Percentiles rank a stretch among this genome's conserved stretches.
These are phyloP conservation scores for Ciconia nigra DNA, from an alignment of 2,797 vertebrate species.

Conservation along the genomic window DNA sequence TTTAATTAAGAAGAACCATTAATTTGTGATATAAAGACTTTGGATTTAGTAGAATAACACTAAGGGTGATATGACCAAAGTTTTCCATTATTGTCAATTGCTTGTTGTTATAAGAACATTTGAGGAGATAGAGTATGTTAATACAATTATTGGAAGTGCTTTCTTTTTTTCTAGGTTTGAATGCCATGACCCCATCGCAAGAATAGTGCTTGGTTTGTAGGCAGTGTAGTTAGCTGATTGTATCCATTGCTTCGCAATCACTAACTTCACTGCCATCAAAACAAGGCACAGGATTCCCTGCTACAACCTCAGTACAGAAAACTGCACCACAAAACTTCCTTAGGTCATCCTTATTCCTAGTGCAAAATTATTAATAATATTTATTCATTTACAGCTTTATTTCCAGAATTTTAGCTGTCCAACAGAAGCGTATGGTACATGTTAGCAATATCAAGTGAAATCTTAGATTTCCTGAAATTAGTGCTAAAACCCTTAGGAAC, in stretches of 20 bases:
- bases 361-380: neutral
- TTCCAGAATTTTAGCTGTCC: neutral
- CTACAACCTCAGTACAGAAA: neutral
- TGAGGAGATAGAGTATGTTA: neutral
- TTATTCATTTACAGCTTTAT: neutral
- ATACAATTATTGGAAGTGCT: neutral
- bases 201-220: constrained; percentile 85
- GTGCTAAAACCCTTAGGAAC: neutral
- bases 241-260: constrained; percentile 79
- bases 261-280: constrained; percentile 88
- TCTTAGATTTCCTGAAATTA: neutral
- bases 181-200: neutral
- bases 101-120: neutral
- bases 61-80: too few relatives aligned
- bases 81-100: neutral
- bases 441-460: neutral
- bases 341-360: neutral
- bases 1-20: neutral
- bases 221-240: constrained; percentile 97
- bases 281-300: constrained; percentile 72
- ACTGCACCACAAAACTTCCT: neutral
- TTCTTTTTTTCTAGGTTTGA: constrained; percentile 10
- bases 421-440: fast-evolving
- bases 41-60: neutral
- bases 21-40: neutral